A percentile compares a stretch with the other conserved stretches of the same genome.
Conservation (phyloP, 2,888 invertebrate genomes). For the Caenorhabditis wallacei region DNA sequence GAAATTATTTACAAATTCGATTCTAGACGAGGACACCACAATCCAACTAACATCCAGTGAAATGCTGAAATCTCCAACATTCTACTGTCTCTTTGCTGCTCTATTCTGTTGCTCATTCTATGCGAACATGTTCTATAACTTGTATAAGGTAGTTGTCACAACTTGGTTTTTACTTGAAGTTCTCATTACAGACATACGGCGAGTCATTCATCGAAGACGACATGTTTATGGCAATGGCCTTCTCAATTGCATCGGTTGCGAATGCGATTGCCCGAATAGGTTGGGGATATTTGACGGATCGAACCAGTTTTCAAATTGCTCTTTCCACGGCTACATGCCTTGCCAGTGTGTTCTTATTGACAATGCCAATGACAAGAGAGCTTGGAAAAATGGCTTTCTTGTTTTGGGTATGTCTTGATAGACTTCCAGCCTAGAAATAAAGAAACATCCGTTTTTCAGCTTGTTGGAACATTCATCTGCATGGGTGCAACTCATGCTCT, state of each 20-base stretch:
- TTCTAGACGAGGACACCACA: slow-evolving; percentile 56
- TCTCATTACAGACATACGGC: slow-evolving; percentile 78
- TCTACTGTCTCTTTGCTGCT: slow-evolving; percentile 78
- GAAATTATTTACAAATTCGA: no score
- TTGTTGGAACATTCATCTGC: slow-evolving; percentile 79
- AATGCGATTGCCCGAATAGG: slow-evolving; percentile 84
- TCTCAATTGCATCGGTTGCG: slow-evolving; percentile 85
- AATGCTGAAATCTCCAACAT: slow-evolving; percentile 80
- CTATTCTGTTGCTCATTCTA: slow-evolving; percentile 82
- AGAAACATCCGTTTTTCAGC: slow-evolving; percentile 67
- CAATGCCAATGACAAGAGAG: slow-evolving; percentile 79
- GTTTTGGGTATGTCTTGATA: slow-evolving; percentile 45
- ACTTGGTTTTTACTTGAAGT: not conserved
- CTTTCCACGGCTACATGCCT: slow-evolving; percentile 79
- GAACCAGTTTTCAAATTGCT: slow-evolving; percentile 84
- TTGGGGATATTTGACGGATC: slow-evolving; percentile 85
- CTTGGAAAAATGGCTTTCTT: slow-evolving; percentile 60
- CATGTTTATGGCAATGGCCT: slow-evolving; percentile 84
- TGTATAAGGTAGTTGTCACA: slow-evolving; percentile 74
- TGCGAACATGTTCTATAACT: slow-evolving; percentile 82
- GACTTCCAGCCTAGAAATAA: not conserved
- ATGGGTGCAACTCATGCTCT: slow-evolving; percentile 82
- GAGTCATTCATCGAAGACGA: slow-evolving; percentile 84
- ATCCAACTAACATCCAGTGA: slow-evolving; percentile 71
- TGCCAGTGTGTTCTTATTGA: slow-evolving; percentile 79